phyloP scores from a whole-genome alignment of 2,797 vertebrate species.

The Ficedula albicollis region DNA sequence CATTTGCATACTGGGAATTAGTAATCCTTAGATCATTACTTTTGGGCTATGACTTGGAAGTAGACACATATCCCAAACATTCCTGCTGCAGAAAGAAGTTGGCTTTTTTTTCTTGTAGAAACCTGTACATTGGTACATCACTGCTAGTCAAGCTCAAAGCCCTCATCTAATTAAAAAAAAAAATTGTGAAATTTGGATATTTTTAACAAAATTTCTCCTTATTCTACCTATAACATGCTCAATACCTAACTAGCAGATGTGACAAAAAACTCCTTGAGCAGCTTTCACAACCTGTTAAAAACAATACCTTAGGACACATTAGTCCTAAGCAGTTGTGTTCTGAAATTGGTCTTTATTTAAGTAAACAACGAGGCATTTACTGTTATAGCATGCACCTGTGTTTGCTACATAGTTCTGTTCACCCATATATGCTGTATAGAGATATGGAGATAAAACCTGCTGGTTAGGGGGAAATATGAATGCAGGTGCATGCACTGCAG shows the following conservation, averaged over 20 bases:
- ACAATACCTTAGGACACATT: background rate
- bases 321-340: background rate
- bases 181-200: background rate
- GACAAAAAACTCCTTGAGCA: background rate
- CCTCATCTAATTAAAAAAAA: background rate
- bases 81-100: background rate
- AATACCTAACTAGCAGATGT: background rate
- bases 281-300: background rate
- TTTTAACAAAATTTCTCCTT: background rate
- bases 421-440: background rate
- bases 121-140: background rate
- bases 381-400: background rate
- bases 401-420: background rate
- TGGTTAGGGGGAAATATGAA: background rate
- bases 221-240: background rate
- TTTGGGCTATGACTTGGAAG: background rate
- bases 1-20: background rate
- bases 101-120: rapidly evolving
- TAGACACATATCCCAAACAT: background rate
- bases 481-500: background rate
- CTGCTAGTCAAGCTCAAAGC: background rate
- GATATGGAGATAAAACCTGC: background rate
- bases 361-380: background rate
- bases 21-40: background rate
- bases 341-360: constrained; percentile 31